Evolutionary conservation across 2,113 vertebrate species (phyloP).

Genomic region (Struthio camelus): DNA sequence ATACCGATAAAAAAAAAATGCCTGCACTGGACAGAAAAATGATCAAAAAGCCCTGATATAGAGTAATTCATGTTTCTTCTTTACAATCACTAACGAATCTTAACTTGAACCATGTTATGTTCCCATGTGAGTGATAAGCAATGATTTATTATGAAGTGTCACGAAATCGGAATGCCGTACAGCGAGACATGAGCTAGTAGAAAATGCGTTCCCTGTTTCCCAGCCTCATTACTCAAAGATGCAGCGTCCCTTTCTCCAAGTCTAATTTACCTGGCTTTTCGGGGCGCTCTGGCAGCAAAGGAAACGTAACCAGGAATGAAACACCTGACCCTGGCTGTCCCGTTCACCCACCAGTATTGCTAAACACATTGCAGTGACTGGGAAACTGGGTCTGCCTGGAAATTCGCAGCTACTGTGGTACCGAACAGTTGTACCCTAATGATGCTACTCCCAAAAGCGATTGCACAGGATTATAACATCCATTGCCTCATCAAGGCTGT

Average conservation of each 20-base stretch:
- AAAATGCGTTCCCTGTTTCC: conserved; percentile 78
- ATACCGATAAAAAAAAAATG: conserved; percentile 68
- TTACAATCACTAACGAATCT: conserved; percentile 81
- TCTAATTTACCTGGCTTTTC: conserved; percentile 71
- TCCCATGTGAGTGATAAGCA: conserved; percentile 82
- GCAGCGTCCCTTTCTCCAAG: conserved; percentile 70
- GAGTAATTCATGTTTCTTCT: conserved; percentile 78
- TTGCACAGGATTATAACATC: not conserved
- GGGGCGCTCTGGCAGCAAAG: not conserved
- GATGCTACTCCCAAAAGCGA: conserved; percentile 1
- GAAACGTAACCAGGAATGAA: not conserved
- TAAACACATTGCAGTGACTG: rapidly evolving
- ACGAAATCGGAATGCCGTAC: conserved; percentile 78
- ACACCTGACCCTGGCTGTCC: not conserved
- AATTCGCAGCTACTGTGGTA: not conserved
- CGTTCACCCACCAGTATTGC: not conserved
- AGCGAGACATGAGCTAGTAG: conserved; percentile 78
- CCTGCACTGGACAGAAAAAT: conserved; percentile 69
- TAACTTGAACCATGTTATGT: conserved; percentile 76
- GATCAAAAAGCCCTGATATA: conserved; percentile 73
- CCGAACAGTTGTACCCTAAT: not conserved
- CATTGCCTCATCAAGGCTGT: not conserved
- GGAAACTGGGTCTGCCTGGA: not conserved
- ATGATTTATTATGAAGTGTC: conserved; percentile 81
- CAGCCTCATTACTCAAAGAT: conserved; percentile 79